Conservation (phyloP, 2,113 vertebrate species). For the Cavia porcellus region DNA sequence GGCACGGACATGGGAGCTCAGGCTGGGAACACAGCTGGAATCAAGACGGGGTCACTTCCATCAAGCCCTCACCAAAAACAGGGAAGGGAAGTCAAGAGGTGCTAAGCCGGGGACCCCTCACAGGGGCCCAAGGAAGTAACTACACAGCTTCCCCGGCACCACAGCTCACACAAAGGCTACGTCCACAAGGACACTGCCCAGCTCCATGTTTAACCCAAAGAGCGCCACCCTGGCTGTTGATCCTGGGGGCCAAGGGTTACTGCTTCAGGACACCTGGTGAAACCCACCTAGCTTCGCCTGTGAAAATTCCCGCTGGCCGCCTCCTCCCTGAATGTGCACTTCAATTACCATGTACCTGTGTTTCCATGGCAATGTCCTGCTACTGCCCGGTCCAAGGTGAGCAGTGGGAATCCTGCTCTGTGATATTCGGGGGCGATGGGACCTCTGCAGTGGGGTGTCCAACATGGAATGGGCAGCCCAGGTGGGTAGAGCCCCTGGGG, state of each 20-base stretch:
- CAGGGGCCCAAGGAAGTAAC: not conserved
- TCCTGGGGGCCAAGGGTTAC: not conserved
- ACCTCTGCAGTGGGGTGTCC: not conserved
- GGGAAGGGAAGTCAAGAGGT: not conserved
- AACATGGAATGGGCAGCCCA: not conserved
- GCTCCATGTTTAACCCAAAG: not conserved
- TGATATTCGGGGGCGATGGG: not conserved
- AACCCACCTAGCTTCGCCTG: not conserved
- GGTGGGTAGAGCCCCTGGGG: not conserved
- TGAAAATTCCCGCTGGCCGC: not conserved
- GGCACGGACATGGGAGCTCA: accelerated
- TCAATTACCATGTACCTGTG: not conserved
- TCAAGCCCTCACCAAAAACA: not conserved
- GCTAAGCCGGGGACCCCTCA: not conserved
- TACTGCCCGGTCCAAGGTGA: not conserved
- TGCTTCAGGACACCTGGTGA: not conserved
- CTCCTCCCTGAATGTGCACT: not conserved
- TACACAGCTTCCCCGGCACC: not conserved
- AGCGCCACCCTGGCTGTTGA: not conserved
- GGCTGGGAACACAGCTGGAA: not conserved
- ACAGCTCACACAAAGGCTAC: not conserved
- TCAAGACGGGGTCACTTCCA: not conserved
- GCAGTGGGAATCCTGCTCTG: not conserved
- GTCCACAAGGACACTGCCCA: not conserved
- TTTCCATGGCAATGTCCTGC: not conserved